phyloP scores from a whole-genome alignment of 2,888 invertebrate genomes.

The Tridacna gigas region DNA sequence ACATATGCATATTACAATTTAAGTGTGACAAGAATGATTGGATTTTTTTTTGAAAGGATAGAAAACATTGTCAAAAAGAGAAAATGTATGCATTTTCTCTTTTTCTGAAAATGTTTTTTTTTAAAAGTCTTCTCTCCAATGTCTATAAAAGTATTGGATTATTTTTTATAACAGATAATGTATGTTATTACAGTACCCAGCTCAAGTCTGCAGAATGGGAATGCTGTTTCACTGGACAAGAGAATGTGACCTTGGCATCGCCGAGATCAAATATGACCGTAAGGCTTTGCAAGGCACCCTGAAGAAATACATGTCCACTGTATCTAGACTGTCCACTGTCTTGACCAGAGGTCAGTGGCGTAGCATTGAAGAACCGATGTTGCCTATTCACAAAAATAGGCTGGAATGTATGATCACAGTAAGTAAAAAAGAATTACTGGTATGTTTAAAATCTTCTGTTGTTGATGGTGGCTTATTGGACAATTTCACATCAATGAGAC shows the following conservation, averaged over 20 bases:
- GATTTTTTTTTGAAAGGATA: no score
- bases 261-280: conserved; percentile 83
- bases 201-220: conserved; percentile 84
- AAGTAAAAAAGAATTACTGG: conserved; percentile 48
- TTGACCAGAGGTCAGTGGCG: conserved; percentile 79
- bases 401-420: conserved; percentile 84
- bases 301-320: conserved; percentile 79
- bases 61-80: no score
- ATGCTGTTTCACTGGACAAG: conserved; percentile 84
- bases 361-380: conserved; percentile 79
- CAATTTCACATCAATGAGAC: no score
- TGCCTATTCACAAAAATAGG: conserved; percentile 81
- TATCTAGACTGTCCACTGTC: conserved; percentile 77
- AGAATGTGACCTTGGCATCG: conserved; percentile 83
- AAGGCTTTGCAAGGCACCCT: conserved; percentile 81
- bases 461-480: no score
- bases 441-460: not conserved
- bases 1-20: no score
- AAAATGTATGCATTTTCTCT: no score
- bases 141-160: no score
- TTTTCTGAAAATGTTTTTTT: no score
- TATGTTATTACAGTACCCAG: conserved; percentile 79
- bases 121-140: no score
- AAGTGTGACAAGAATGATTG: no score
- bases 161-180: not conserved